These are phyloP conservation scores for Anagyrus pseudococci DNA, from an alignment of 2,888 invertebrate genomes.

Conservation along the genomic window DNA sequence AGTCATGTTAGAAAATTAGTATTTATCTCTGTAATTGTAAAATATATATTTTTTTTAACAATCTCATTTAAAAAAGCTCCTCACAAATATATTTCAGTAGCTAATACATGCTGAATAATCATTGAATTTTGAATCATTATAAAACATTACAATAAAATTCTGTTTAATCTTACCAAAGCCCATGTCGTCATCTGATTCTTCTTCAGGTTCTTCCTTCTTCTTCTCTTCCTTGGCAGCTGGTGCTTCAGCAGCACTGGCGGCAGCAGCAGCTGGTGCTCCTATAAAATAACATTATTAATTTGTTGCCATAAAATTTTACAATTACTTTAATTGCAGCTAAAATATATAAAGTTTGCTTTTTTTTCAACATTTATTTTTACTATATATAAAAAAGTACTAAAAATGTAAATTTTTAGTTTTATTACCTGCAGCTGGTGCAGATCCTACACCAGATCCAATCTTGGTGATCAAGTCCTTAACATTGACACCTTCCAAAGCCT, in stretches of 20 bases:
- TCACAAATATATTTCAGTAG: constrained; percentile 61
- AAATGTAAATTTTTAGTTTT: constrained; percentile 43
- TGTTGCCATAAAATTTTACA: no score
- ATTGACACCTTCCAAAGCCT: constrained; percentile 93
- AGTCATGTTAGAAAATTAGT: constrained; percentile 22
- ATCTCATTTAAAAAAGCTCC: constrained; percentile 48
- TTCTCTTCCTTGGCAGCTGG: constrained; percentile 76
- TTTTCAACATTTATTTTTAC: neutral
- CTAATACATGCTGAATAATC: constrained; percentile 70
- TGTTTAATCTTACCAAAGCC: constrained; percentile 76
- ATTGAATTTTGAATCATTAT: constrained; percentile 48
- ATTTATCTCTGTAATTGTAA: constrained; percentile 17
- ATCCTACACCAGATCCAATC: constrained; percentile 90
- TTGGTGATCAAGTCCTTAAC: constrained; percentile 92
- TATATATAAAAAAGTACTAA: neutral
- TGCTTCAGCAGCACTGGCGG: constrained; percentile 69
- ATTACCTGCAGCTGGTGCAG: constrained; percentile 79
- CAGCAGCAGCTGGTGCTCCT: constrained; percentile 61
- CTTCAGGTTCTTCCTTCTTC: constrained; percentile 80
- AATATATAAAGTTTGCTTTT: neutral
- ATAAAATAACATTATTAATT: neutral
- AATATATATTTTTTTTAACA: constrained; percentile 24
- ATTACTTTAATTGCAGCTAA: no score
- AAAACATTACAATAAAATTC: constrained; percentile 24
- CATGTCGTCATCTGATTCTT: constrained; percentile 92